These are phyloP conservation scores for Artibeus lituratus DNA, from an alignment of 2,797 vertebrate genomes.

Conservation along the genomic window DNA sequence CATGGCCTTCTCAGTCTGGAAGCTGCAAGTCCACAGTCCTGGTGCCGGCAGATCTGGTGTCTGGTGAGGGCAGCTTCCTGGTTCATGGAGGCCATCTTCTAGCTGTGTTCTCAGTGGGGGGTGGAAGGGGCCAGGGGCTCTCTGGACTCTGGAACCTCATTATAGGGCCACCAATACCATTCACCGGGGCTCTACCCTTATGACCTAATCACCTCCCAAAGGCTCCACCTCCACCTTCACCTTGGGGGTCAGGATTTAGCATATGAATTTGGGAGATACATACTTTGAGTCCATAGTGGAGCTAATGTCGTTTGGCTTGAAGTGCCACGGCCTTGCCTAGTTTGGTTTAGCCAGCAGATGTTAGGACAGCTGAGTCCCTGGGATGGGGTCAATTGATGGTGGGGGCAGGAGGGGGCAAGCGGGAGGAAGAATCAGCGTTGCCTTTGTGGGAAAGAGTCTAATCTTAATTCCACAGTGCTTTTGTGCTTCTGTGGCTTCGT, in stretches of 20 bases:
- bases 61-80: not conserved
- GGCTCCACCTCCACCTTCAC: not conserved
- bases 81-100: not conserved
- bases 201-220: too few relatives aligned
- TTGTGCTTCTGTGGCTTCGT: not conserved
- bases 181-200: too few relatives aligned
- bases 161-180: not conserved
- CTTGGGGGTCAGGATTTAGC: not conserved
- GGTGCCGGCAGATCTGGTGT: fast-evolving
- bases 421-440: not conserved
- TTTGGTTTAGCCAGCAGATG: too few relatives aligned
- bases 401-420: not conserved
- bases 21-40: fast-evolving
- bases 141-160: not conserved
- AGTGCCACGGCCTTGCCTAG: not conserved
- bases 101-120: too few relatives aligned
- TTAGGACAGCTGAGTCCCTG: fast-evolving
- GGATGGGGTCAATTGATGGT: fast-evolving
- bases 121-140: not conserved
- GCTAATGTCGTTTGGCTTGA: not conserved
- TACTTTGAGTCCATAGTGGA: fast-evolving
- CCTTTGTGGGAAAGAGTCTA: fast-evolving
- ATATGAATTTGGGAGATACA: not conserved
- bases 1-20: fast-evolving
- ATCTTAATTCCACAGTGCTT: too few relatives aligned